Conservation (phyloP, 53 echinoderm and acorn worm species). For the Patiria pectinifera region DNA sequence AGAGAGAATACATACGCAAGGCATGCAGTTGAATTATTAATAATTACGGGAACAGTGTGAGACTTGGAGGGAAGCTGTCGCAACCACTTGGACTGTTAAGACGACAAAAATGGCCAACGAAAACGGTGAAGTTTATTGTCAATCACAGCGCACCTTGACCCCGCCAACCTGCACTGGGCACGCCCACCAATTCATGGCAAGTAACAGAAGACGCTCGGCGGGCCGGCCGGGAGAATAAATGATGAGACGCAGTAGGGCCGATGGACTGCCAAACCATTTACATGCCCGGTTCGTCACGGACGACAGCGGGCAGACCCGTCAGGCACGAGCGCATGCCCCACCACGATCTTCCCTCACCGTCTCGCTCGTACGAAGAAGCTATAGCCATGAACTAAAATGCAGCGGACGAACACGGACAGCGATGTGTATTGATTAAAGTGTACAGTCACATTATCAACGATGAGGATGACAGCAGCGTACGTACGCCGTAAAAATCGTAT, state of each 20-base stretch:
- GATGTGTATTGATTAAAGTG: too few species aligned
- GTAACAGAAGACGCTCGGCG: neutral
- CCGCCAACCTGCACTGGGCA: neutral
- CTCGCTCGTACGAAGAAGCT: neutral
- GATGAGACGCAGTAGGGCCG: neutral
- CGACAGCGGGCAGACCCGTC: neutral
- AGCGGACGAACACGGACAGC: too few species aligned
- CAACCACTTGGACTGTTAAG: neutral
- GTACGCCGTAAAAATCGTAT: too few species aligned
- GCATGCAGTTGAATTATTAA: neutral
- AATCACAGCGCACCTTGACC: conserved; percentile 1
- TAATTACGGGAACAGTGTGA: neutral
- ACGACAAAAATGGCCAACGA: neutral
- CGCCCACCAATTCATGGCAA: neutral
- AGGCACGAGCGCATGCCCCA: neutral
- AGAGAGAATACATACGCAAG: neutral
- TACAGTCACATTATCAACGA: too few species aligned
- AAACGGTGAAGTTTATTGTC: neutral
- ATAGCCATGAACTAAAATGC: neutral
- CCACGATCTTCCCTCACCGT: neutral
- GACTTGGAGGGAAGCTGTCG: neutral
- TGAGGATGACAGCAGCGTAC: too few species aligned
- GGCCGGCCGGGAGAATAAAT: neutral
- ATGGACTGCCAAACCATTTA: neutral
- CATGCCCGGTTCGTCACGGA: neutral